Percentiles rank a stretch among this genome's conserved stretches.
Conservation (phyloP, 2,888 invertebrate species). For the Xanthia togata region DNA sequence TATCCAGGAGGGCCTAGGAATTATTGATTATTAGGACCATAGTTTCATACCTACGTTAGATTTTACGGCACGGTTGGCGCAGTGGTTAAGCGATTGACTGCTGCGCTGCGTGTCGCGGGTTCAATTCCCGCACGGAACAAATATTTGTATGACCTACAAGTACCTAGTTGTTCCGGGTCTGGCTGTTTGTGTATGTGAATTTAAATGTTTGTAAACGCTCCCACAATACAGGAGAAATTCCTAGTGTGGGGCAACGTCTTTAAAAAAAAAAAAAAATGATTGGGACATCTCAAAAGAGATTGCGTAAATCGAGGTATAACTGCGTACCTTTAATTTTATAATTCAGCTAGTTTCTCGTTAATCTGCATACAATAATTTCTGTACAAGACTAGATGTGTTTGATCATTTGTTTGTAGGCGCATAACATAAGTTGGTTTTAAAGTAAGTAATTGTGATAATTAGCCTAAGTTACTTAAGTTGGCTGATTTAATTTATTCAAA, state of each 20-base stretch:
- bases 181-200: too few relatives aligned
- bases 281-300: neutral
- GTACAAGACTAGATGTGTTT: constrained; percentile 61
- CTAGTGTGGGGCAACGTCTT: too few relatives aligned
- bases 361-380: constrained; percentile 43
- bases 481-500: constrained; percentile 69
- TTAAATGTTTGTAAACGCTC: too few relatives aligned
- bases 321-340: constrained; percentile 1
- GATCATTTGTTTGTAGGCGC: constrained; percentile 71
- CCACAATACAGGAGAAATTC: too few relatives aligned
- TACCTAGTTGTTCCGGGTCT: too few relatives aligned
- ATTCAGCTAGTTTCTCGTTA: constrained; percentile 13
- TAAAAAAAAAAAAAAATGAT: too few relatives aligned
- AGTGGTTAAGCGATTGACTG: too few relatives aligned
- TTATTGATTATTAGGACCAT: neutral
- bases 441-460: constrained; percentile 78
- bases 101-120: too few relatives aligned
- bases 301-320: constrained; percentile 20
- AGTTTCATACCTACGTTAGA: neutral
- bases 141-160: too few relatives aligned
- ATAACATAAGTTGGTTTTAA: constrained; percentile 62
- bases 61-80: too few relatives aligned
- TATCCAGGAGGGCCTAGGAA: too few relatives aligned
- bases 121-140: too few relatives aligned
- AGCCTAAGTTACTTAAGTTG: constrained; percentile 67